phyloP scores from a whole-genome alignment of 2,888 invertebrate species.

The Sesamia inferens region DNA sequence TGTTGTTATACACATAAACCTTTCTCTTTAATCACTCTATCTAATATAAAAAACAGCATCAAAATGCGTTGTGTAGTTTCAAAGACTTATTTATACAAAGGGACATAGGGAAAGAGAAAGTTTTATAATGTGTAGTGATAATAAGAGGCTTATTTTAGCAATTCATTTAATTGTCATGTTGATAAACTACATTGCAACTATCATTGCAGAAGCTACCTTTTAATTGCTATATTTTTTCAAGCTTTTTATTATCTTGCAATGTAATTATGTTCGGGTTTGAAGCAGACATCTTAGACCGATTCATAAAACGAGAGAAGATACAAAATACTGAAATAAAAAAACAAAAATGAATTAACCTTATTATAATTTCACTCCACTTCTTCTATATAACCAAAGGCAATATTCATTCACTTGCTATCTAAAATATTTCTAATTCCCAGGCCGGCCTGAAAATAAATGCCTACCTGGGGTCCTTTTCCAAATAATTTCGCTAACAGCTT shows the following conservation, averaged over 20 bases:
- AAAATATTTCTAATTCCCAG: constrained; percentile 54
- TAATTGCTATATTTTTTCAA: neutral
- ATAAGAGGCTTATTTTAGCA: too few relatives aligned
- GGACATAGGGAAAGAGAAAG: too few relatives aligned
- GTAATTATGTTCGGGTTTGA: too few relatives aligned
- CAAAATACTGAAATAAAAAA: constrained; percentile 17
- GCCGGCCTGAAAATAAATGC: constrained; percentile 52
- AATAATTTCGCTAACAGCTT: constrained; percentile 62
- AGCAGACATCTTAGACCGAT: too few relatives aligned
- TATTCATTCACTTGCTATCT: constrained; percentile 37
- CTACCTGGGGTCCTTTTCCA: constrained; percentile 55
- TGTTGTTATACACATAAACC: too few relatives aligned
- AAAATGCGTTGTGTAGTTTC: too few relatives aligned
- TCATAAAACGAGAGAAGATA: neutral
- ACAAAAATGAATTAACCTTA: constrained; percentile 24
- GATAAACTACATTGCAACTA: neutral
- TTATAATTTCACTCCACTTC: constrained; percentile 30
- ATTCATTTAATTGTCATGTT: neutral
- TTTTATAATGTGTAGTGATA: too few relatives aligned
- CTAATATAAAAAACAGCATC: too few relatives aligned
- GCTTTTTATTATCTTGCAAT: too few relatives aligned
- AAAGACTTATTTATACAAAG: too few relatives aligned
- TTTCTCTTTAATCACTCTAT: too few relatives aligned
- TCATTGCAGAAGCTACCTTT: neutral
- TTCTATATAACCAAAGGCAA: constrained; percentile 20